phyloP scores from a whole-genome alignment of 2,797 vertebrate species.

The Rhinella marina region DNA sequence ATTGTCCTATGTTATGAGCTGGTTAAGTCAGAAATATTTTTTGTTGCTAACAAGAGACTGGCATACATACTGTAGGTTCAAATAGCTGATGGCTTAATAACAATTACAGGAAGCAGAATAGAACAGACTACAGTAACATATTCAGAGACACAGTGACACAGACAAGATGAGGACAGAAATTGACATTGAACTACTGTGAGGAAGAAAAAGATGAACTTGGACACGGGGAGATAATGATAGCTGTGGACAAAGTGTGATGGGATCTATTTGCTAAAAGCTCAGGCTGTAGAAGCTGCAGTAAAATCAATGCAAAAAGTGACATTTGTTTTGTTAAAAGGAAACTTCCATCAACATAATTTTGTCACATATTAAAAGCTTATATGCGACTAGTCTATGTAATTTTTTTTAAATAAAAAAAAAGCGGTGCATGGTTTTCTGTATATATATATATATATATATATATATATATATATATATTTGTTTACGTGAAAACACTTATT shows the following conservation, averaged over 20 bases:
- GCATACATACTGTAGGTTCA: background rate
- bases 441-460: too few species aligned
- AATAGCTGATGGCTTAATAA: conserved; percentile 2
- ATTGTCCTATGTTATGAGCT: background rate
- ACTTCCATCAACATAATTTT: background rate
- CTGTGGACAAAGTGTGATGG: conserved; percentile 29
- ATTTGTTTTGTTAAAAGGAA: conserved; percentile 4
- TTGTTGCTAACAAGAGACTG: background rate
- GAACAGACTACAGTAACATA: conserved; percentile 19
- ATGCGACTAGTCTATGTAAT: too few species aligned
- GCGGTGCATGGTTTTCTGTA: too few species aligned
- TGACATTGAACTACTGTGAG: conserved; percentile 45
- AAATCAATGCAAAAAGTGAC: conserved; percentile 18
- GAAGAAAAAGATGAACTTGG: conserved; percentile 29
- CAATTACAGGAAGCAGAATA: background rate
- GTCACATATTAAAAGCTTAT: too few species aligned
- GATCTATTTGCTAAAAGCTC: conserved; percentile 41
- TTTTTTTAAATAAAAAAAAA: too few species aligned
- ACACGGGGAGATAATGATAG: conserved; percentile 46
- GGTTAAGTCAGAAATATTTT: background rate
- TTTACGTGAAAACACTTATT: too few species aligned
- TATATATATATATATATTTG: too few species aligned
- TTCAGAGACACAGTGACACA: conserved; percentile 34
- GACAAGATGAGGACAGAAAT: conserved; percentile 44
- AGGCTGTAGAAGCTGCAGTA: conserved; percentile 5